phyloP scores from a whole-genome alignment of 2,888 invertebrate species.

The Xylota segnis region DNA sequence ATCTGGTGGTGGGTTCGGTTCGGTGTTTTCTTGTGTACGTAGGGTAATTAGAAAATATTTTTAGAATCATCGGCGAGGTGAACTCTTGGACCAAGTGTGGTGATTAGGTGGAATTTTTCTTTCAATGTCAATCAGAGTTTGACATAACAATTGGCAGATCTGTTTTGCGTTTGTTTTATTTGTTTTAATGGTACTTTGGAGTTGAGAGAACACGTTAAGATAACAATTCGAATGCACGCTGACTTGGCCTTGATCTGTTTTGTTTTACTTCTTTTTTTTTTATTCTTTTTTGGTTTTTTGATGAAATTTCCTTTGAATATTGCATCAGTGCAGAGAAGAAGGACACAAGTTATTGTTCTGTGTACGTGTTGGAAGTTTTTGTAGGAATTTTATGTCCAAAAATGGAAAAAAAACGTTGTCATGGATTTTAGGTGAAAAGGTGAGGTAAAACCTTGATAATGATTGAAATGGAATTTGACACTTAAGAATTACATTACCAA shows the following conservation, averaged over 20 bases:
- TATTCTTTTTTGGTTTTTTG: background rate
- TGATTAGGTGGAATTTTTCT: conserved; percentile 22
- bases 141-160: conserved; percentile 16
- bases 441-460: background rate
- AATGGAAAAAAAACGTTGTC: background rate
- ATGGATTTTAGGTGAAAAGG: background rate
- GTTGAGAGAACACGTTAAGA: conserved; percentile 22
- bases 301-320: conserved; percentile 43
- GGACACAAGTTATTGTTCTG: background rate
- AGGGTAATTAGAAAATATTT: conserved; percentile 33
- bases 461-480: background rate
- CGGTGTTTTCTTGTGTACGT: background rate
- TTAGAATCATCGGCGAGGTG: conserved; percentile 19
- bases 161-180: background rate
- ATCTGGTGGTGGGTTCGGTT: too few relatives aligned
- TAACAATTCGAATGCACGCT: conserved; percentile 41
- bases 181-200: background rate
- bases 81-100: conserved; percentile 32
- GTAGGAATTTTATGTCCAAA: background rate
- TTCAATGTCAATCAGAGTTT: conserved; percentile 36
- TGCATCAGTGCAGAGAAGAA: conserved; percentile 37
- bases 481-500: background rate
- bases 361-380: background rate
- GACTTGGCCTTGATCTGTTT: conserved; percentile 54
- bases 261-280: background rate